A percentile compares a stretch with the other conserved stretches of the same genome.
Evolutionary conservation across 2,113 vertebrate species (phyloP).

Genomic region (Phrynocephalus versicolor): DNA sequence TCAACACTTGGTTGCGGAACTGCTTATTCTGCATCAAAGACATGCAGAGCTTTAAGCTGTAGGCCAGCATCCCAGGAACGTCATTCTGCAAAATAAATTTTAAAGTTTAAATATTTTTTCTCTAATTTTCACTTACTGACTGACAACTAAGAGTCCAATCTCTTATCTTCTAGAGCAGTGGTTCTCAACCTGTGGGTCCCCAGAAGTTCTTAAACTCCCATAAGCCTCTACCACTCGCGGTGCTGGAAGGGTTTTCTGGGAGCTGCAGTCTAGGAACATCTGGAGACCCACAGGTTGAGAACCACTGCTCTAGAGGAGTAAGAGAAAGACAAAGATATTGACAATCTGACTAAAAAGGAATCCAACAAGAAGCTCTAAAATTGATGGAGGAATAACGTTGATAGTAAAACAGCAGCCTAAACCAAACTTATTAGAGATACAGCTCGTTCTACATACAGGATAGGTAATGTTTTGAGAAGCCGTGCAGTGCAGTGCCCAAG

Average conservation of each 20-base stretch:
- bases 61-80: slow-evolving; percentile 95
- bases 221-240: too few species aligned
- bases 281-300: too few species aligned
- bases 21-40: slow-evolving; percentile 99
- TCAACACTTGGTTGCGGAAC: slow-evolving; percentile 94
- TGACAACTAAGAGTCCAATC: neutral
- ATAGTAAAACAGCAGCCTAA: neutral
- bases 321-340: neutral
- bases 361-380: neutral
- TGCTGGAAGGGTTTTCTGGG: too few species aligned
- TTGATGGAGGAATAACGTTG: neutral
- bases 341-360: neutral
- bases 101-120: neutral
- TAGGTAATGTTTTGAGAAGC: neutral
- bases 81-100: slow-evolving; percentile 82
- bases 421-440: neutral
- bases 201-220: too few species aligned
- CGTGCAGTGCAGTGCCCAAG: neutral
- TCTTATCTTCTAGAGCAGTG: slow-evolving; percentile 13
- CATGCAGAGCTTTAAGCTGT: slow-evolving; percentile 99
- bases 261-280: too few species aligned
- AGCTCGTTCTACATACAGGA: neutral
- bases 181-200: too few species aligned
- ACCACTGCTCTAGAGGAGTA: too few species aligned
- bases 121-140: neutral